A percentile compares a stretch with the other conserved stretches of the same genome.
Conservation (phyloP, 2,113 vertebrate species). For the human (Homo sapiens) region GRCh38 chr1:148646501-148647000, state of each 20-base stretch:
- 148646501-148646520: too few species aligned
- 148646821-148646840: slow-evolving; percentile 17
- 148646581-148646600: too few species aligned
- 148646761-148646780: not conserved
- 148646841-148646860: slow-evolving; percentile 27
- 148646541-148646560: too few species aligned
- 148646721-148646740: not conserved
- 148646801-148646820: not conserved
- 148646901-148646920: not conserved
- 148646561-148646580: not conserved
- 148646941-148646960: not conserved
- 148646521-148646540: too few species aligned
- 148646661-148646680: too few species aligned
- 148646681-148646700: too few species aligned
- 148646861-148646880: slow-evolving; percentile 27
- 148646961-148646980: slow-evolving; percentile 27
- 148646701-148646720: not conserved
- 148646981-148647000: too few species aligned
- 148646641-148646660: not conserved
- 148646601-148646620: too few species aligned
- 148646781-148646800: not conserved
- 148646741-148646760: not conserved
- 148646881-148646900: slow-evolving; percentile 21
- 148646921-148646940: not conserved
- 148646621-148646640: too few species aligned